Conservation (phyloP, 2,888 invertebrate species). For the Ectemnius cavifrons region DNA sequence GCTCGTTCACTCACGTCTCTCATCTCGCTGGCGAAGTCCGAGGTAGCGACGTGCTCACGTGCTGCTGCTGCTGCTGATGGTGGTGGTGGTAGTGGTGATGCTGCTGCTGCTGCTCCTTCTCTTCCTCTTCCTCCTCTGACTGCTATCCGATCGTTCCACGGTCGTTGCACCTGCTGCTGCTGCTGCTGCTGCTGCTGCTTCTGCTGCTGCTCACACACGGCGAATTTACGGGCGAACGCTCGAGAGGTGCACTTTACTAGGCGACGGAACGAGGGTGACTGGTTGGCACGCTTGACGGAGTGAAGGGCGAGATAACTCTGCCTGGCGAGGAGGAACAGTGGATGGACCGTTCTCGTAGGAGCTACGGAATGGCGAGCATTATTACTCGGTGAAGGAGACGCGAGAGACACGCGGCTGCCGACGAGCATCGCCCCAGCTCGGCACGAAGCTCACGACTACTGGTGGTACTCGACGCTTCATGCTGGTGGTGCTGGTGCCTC, state of each 20-base stretch:
- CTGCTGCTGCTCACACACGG: background rate
- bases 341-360: background rate
- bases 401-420: conserved; percentile 53
- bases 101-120: conserved; percentile 8
- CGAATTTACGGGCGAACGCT: too few species aligned
- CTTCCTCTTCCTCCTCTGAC: too few species aligned
- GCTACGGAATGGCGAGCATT: conserved; percentile 44
- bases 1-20: conserved; percentile 57
- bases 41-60: conserved; percentile 53
- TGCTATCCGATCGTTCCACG: conserved; percentile 39
- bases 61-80: conserved; percentile 12
- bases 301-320: background rate
- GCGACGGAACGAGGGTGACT: background rate
- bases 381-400: conserved; percentile 44
- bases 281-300: background rate
- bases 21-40: conserved; percentile 51
- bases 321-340: background rate
- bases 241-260: conserved; percentile 23
- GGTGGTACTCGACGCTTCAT: conserved; percentile 47
- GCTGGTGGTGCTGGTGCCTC: conserved; percentile 54
- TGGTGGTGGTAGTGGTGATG: conserved; percentile 28
- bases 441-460: conserved; percentile 69
- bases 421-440: conserved; percentile 65
- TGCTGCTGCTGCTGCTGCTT: conserved; percentile 18
- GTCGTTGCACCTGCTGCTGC: conserved; percentile 44